Evolutionary conservation across 2,113 vertebrate species (phyloP).

Genomic region (Danionella cerebrum): DNA sequence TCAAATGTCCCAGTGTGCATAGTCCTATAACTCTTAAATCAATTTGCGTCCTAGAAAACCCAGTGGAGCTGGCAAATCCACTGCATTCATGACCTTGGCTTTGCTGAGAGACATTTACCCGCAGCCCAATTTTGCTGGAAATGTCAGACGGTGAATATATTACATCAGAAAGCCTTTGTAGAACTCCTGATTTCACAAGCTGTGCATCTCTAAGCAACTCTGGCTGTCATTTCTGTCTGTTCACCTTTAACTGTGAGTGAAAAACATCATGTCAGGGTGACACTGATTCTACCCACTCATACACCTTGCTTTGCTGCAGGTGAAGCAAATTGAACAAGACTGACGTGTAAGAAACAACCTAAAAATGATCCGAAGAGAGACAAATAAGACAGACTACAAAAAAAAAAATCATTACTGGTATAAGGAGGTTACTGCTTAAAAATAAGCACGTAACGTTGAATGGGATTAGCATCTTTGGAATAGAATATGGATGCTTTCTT

Average conservation of each 20-base stretch:
- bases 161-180: conserved; percentile 11
- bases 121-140: conserved; percentile 5
- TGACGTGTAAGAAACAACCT: too few species aligned
- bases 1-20: too few species aligned
- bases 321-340: background rate
- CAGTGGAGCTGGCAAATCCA: background rate
- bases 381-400: background rate
- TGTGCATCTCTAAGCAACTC: background rate
- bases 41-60: too few species aligned
- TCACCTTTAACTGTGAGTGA: background rate
- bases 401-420: background rate
- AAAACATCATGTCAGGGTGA: background rate
- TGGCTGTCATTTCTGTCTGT: background rate
- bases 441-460: too few species aligned
- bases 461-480: background rate
- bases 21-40: too few species aligned
- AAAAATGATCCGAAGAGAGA: background rate
- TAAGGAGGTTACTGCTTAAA: too few species aligned
- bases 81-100: background rate
- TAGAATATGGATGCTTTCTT: background rate
- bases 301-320: conserved; percentile 10
- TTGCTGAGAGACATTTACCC: conserved; percentile 1
- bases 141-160: conserved; percentile 6
- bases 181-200: background rate
- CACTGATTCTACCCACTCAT: background rate